Evolutionary conservation across 1,140 invertebrate genomes (phyloP).

Genomic region (Heliconius congener): DNA sequence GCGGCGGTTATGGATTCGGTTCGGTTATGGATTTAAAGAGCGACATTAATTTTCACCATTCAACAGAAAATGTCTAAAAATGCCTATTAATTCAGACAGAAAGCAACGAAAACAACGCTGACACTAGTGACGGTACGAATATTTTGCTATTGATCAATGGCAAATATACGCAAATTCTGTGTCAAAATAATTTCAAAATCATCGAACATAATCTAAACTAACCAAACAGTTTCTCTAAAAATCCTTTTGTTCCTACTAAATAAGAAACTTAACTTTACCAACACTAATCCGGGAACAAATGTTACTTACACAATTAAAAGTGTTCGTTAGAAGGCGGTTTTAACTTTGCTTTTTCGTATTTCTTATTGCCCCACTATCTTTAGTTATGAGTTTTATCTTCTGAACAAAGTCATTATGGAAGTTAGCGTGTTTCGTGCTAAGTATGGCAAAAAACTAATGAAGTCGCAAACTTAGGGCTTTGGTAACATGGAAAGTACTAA

Average conservation of each 20-base stretch:
- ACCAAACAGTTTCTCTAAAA: neutral
- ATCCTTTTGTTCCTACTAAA: neutral
- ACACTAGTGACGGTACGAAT: too few relatives aligned
- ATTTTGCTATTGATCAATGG: too few relatives aligned
- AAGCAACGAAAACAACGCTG: too few relatives aligned
- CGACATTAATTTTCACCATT: too few relatives aligned
- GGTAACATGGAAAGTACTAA: conserved; percentile 37
- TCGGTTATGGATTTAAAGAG: too few relatives aligned
- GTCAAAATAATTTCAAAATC: too few relatives aligned
- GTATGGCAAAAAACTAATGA: conserved; percentile 44
- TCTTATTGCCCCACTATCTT: conserved; percentile 55
- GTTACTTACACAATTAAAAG: conserved; percentile 9
- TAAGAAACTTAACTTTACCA: neutral
- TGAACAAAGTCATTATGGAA: conserved; percentile 38
- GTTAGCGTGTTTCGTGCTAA: conserved; percentile 39
- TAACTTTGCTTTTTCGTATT: conserved; percentile 39
- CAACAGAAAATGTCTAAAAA: too few relatives aligned
- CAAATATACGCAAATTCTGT: neutral
- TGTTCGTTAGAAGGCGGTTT: conserved; percentile 11
- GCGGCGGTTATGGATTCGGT: too few relatives aligned
- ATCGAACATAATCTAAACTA: neutral
- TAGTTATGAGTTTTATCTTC: conserved; percentile 60
- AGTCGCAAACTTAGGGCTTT: conserved; percentile 38
- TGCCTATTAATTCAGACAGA: too few relatives aligned
- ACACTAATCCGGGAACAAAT: conserved; percentile 6